Evolutionary conservation across 2,888 invertebrate species (phyloP), one percentile per base, ranked within the genome.

Genomic region (Agrochola circellaris): DNA sequence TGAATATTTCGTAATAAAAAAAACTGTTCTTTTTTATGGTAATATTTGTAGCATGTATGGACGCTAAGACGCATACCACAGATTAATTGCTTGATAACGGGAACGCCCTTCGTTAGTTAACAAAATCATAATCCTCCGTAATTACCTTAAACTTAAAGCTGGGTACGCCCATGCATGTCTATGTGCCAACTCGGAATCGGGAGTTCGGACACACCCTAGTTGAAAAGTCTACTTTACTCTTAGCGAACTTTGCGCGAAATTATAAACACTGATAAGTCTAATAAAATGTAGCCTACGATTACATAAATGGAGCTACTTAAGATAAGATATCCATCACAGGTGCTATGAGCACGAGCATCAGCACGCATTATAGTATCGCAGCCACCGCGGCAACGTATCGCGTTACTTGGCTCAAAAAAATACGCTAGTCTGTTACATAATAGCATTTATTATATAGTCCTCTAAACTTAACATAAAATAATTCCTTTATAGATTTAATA

Each of bases 391-490:
- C 51, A 23, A 51, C 23, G 51, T 23, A 77, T 56, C 34, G 17
- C 17, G 45, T 48, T 34, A 48, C 26, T 30, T 77, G 17, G 26
- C 5, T 45, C 6, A 23, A 30, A 58, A 62, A 2, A 38, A 81
- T 15, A 78, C 38, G n/a, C 17, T 20, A 54, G 26, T 42, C 66
- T 45, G 17, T 73, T 81, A 75, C 65, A 70, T 77, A 81, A 78
- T 86, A 85, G 72, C 79, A 85, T 89, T 89, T 90, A 89, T 84
- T 89, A 88, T 86, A 81, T 82, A 86, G 85, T 86, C 85, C 34
- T 85, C 72, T 86, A 87, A 86, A 89, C 82, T 77, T 87, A 89
- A 84, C 77, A 82, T 83, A 84, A 42, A 82, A 83, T 86, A 89
- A 71, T 74, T 79, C 51, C 30, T 84, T 42, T 79, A 75, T 20